A percentile compares a stretch with the other conserved stretches of the same genome.
Conservation (phyloP, 2,888 invertebrate species). For the Drosophila leonis region DNA sequence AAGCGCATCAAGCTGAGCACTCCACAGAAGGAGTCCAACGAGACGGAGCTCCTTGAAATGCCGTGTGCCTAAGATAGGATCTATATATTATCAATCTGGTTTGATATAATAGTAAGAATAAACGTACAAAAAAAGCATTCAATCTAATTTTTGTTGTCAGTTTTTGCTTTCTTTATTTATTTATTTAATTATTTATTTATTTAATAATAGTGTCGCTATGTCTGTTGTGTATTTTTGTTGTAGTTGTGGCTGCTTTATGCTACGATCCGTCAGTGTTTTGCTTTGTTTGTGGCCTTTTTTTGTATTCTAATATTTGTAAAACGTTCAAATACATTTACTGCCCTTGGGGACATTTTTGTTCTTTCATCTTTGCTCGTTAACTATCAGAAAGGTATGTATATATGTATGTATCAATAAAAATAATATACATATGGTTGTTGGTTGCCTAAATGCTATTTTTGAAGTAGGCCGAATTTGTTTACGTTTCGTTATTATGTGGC, state of each 20-base stretch:
- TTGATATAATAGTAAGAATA: slow-evolving; percentile 34
- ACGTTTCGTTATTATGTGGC: slow-evolving; percentile 25
- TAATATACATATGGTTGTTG: slow-evolving; percentile 42
- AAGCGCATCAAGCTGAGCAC: slow-evolving; percentile 62
- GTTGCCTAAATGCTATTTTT: slow-evolving; percentile 61
- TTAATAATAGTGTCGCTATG: slow-evolving; percentile 76
- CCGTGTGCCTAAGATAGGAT: slow-evolving; percentile 47
- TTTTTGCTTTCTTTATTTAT: slow-evolving; percentile 69
- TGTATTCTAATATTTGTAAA: slow-evolving; percentile 79
- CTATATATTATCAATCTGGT: slow-evolving; percentile 35
- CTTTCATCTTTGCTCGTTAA: slow-evolving; percentile 32
- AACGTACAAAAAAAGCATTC: slow-evolving; percentile 34
- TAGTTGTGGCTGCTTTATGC: slow-evolving; percentile 52
- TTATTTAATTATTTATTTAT: slow-evolving; percentile 52
- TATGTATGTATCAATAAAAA: slow-evolving; percentile 35
- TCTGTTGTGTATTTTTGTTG: slow-evolving; percentile 65
- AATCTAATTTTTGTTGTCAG: slow-evolving; percentile 30
- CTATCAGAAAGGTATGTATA: slow-evolving; percentile 37
- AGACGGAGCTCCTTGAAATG: slow-evolving; percentile 36
- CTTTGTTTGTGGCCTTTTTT: slow-evolving; percentile 45
- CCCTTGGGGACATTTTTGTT: slow-evolving; percentile 43
- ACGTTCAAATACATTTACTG: slow-evolving; percentile 77
- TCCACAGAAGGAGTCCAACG: slow-evolving; percentile 39
- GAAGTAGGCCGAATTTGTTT: slow-evolving; percentile 45
- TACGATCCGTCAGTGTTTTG: slow-evolving; percentile 37